Conservation (phyloP, 2,888 invertebrate species). For the Baccha elongata region DNA sequence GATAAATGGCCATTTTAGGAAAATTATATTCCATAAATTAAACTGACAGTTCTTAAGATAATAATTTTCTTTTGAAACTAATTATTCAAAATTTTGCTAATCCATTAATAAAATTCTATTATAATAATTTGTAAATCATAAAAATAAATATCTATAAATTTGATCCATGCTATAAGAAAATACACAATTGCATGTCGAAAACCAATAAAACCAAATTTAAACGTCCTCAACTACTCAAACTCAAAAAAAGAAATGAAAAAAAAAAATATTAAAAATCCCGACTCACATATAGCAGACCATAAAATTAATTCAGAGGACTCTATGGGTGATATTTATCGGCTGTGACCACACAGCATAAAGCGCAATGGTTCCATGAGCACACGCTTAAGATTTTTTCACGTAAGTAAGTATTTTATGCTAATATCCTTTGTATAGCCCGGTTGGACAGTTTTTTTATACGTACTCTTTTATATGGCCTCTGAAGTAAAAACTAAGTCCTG, state of each 20-base stretch:
- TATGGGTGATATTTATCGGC: constrained; percentile 72
- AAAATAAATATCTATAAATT: constrained; percentile 14
- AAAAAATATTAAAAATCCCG: constrained; percentile 31
- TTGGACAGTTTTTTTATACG: neutral
- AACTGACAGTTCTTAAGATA: neutral
- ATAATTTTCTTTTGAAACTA: neutral
- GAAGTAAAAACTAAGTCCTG: constrained; percentile 19
- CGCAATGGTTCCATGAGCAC: constrained; percentile 77
- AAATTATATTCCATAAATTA: constrained; percentile 35
- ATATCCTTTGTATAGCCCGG: constrained; percentile 17
- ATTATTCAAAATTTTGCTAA: neutral
- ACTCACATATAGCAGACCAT: constrained; percentile 63
- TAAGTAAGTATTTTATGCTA: constrained; percentile 59
- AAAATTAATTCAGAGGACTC: constrained; percentile 64
- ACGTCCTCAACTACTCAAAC: constrained; percentile 51
- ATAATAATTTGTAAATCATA: constrained; percentile 12
- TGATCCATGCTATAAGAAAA: constrained; percentile 2
- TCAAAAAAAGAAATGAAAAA: too few relatives aligned
- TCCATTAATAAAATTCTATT: neutral
- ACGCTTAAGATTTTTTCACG: constrained; percentile 74
- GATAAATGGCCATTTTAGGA: constrained; percentile 31
- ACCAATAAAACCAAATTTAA: constrained; percentile 65
- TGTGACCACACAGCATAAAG: constrained; percentile 76
- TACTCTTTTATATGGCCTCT: neutral
- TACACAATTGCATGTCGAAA: constrained; percentile 57